Evolutionary conservation across 2,113 vertebrate genomes (phyloP).

Genomic region (Prunella himalayana): DNA sequence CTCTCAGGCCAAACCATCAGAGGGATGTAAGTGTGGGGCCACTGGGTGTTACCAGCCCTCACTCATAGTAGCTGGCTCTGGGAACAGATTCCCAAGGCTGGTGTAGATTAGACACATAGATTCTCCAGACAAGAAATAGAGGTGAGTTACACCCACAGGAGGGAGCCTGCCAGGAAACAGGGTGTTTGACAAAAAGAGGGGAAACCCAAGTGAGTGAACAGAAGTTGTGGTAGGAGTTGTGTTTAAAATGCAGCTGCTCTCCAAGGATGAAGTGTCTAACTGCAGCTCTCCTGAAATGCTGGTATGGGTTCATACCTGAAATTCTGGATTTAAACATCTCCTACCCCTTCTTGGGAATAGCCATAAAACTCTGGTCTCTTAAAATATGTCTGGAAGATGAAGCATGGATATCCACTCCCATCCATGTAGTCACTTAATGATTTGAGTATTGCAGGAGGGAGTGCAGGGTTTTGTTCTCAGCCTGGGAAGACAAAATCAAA

Average conservation of each 20-base stretch:
- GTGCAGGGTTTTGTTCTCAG: background rate
- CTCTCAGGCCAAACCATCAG: background rate
- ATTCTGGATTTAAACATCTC: background rate
- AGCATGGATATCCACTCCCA: background rate
- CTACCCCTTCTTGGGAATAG: background rate
- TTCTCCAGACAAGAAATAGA: background rate
- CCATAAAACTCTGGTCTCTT: background rate
- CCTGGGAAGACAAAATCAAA: background rate
- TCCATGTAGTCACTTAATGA: rapidly evolving
- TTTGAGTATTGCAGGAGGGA: background rate
- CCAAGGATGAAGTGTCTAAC: background rate
- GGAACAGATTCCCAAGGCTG: background rate
- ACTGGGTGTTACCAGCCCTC: background rate
- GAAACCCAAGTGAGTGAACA: background rate
- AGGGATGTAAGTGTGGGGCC: background rate
- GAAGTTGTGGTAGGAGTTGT: background rate
- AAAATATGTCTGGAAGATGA: background rate
- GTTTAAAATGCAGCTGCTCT: background rate
- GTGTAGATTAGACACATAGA: background rate
- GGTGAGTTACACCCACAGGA: rapidly evolving
- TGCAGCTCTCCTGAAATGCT: background rate
- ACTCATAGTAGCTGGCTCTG: background rate
- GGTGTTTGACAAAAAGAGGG: background rate
- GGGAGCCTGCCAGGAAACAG: background rate
- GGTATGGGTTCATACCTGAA: background rate